Evolutionary conservation across 2,888 invertebrate species (phyloP), one percentile per base, ranked within the genome.

Genomic region (Allolobophora icterica): DNA sequence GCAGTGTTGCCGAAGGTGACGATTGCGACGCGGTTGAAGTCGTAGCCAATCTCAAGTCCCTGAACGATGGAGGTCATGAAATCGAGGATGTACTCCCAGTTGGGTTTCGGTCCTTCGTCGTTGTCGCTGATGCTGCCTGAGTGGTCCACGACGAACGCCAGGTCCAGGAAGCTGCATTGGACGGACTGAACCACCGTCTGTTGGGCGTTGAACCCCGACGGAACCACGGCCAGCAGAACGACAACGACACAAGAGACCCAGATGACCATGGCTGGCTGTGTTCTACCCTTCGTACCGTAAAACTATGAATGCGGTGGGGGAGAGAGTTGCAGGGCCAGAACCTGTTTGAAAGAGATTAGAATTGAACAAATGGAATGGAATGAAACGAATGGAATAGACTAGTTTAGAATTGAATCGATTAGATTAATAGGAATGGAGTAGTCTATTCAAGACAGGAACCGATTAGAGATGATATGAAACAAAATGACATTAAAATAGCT

Each of bases 111-210:
- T n/a, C 90, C 90, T 15, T 52, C 71, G 34, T 45, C 52, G 90
- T 90, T 45, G 71, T 90, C 90, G 90, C 90, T 90, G 38, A 90
- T 71, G 90, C 90, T 90, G 52, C 90, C 90, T 17, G 90, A 90
- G 35, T 90, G 90, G 71, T 90, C 90, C 21, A 90, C 90, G 33
- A 90, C 90, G 71, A 90, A 90, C 13, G 71, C 71, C n/a, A 90
- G 90, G 71, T 90, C 90, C 30, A 90, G 90, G 45, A 34, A 38
- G 58, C 90, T 83, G 30, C 90, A 90, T 21, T 71, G n/a, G 0
- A 38, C 0, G 15, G 89, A 40, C 33, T 45, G 89, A 13, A 42
- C 19, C 5, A 42, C 33, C 5, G 45, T 42, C 33, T 34, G 33
- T 13, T 33, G 38, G 89, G 89, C 89, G 40, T 45, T 21, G 89